Base-by-base conservation (phyloP, 1,140 invertebrate species). In the Leptinotarsa lineolata region DNA sequence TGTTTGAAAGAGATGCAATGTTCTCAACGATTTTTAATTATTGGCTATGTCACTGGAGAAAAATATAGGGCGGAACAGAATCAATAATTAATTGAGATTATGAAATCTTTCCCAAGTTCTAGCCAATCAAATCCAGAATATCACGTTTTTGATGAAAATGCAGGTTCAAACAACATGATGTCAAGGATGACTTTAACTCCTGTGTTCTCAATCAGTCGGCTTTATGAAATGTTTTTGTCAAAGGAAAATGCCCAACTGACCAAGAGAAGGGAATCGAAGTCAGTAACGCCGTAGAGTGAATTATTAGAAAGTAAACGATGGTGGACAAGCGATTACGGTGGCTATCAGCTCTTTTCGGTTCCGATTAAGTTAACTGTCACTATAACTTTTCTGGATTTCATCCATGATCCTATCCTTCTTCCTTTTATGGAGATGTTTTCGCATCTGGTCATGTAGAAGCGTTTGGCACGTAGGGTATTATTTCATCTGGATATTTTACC, bases 301-400 rank as follows among this genome's bases (percentile, higher is more conserved):
- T 77, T 81, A 81, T 81, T 81, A 77, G 76, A 80, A 70, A 64
- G 73, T 74, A 76, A 79, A 81, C 75, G 75, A 63, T 76, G 72
- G 77, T 79, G 78, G 80, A 80, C 78, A 81, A 80, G 77, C 77
- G 80, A 81, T 81, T 80, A 81, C 78, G 72, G 70, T 22, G 73
- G 67, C 77, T 73, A 80, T 81, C 80, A 77, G 54, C 80, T 68
- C 75, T 75, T 78, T 78, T 78, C 80, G 71, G 54, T 63, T 74
- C 67, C 74, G 80, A 81, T 81, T 81, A 81, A 79, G 74, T 77
- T 77, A 71, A 70, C 68, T 75, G 74, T 76, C 74, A 22, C 59
- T 71, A n/a, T 68, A 45, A 30, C 54, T 18, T 74, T 44, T 46
- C 73, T 44, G 64, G 69, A 60, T 73, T 69, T 69, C 68, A 63